Evolutionary conservation across 2,888 invertebrate species (phyloP).

Genomic region (Lamellibrachia columna): DNA sequence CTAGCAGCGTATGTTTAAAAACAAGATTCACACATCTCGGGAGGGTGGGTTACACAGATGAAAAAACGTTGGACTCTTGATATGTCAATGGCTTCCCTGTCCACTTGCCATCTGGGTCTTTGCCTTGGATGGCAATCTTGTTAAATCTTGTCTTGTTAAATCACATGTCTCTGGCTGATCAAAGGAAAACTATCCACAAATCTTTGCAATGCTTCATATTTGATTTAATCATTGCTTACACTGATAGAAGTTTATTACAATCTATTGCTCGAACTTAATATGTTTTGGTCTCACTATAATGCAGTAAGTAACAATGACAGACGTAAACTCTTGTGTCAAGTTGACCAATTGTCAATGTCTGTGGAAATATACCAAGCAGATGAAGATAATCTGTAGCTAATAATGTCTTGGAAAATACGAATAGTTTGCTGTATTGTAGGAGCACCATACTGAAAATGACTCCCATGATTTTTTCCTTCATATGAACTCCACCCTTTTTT

Average conservation of each 20-base stretch:
- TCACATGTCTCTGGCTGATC: no score
- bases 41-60: no score
- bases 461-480: background rate
- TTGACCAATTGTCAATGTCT: background rate
- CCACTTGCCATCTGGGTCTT: no score
- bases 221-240: background rate
- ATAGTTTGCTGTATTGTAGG: background rate
- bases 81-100: no score
- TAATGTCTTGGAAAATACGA: background rate
- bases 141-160: no score
- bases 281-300: background rate
- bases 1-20: no score
- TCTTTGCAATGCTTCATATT: background rate
- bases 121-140: no score
- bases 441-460: background rate
- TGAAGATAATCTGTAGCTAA: background rate
- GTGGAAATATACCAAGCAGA: background rate
- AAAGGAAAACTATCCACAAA: background rate
- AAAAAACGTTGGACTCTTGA: no score
- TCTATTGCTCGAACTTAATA: background rate
- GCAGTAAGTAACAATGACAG: background rate
- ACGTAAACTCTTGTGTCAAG: background rate
- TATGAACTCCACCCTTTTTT: background rate
- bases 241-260: background rate
- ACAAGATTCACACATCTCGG: no score